These are phyloP conservation scores for Setipinna tenuifilis DNA, from an alignment of 2,797 vertebrate species.

Conservation along the genomic window DNA sequence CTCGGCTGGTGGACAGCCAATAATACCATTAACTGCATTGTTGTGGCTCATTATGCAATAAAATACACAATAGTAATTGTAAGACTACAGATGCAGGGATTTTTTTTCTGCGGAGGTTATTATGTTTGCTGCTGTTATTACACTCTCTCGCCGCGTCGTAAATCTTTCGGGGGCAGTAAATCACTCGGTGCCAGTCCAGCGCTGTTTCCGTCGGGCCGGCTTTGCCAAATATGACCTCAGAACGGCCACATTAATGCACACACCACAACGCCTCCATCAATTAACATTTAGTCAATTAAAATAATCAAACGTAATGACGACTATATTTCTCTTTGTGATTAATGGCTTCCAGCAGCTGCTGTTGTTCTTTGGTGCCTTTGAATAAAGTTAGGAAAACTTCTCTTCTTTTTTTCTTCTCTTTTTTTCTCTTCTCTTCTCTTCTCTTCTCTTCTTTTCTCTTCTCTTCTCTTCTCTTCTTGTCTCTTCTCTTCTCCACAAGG, in stretches of 20 bases:
- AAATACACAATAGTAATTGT: slow-evolving; percentile 80
- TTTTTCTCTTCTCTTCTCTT: neutral
- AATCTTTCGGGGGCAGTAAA: neutral
- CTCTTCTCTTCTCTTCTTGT: neutral
- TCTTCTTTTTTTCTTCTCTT: neutral
- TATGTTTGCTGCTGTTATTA: slow-evolving; percentile 72
- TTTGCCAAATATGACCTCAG: slow-evolving; percentile 44
- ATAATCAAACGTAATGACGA: slow-evolving; percentile 14
- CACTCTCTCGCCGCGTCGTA: slow-evolving; percentile 60
- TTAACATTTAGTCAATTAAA: slow-evolving; percentile 24
- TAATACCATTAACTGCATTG: slow-evolving; percentile 79
- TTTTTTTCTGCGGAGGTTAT: slow-evolving; percentile 73
- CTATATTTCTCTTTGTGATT: slow-evolving; percentile 14
- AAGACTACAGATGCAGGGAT: slow-evolving; percentile 71
- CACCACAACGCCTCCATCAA: slow-evolving; percentile 10
- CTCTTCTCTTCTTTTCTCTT: neutral
- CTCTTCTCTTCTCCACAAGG: neutral
- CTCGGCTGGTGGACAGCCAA: slow-evolving; percentile 74
- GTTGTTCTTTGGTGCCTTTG: neutral
- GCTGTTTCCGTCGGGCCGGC: neutral
- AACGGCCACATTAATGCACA: neutral
- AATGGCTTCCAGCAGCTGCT: neutral
- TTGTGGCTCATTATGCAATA: slow-evolving; percentile 77
- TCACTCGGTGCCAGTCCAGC: slow-evolving; percentile 9
- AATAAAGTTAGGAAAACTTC: neutral